Base-by-base conservation (phyloP, 2,888 invertebrate genomes). In the Mythimna lalbum region DNA sequence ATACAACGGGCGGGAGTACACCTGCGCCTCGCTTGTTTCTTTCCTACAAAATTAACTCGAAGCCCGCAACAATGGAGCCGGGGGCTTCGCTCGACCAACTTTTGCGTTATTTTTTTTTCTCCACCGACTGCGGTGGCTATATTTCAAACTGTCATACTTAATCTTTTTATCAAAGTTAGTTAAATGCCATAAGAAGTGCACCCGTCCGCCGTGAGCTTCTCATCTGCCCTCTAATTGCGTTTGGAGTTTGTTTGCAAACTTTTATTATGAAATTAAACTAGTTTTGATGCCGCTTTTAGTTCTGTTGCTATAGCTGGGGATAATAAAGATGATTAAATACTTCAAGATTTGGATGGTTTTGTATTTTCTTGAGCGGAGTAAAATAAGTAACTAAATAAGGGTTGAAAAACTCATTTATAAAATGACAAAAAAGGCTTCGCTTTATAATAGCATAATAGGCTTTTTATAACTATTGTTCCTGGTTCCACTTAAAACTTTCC, bases 141-240 rank as follows among this genome's bases (percentile, higher is more conserved):
- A 96, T 96, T 96, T 96, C 96, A 96, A 95, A 95, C 93, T 96
- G 96, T 95, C 96, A 95, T 94, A 95, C 91, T 96, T 96, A 95
- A 96, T 96, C 96, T 96, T 94, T 95, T 96, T 96, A 96, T 96
- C 96, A 95, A 95, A 96, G 94, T 96, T 95, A 93, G 95, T 92
- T 95, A 95, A 95, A 94, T 90, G 93, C 92, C 89, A 89, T 92
- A 93, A 93, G 95, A 92, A 94, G 92, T 94, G 95, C 95, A 95
- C 92, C 94, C 93, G 94, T 92, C 93, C 91, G 90, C 89, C 90
- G 88, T 85, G 89, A 87, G 89, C 90, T 88, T 86, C 89, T 93
- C 93, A 91, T 94, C 94, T 92, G 91, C 90, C 90, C 90, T 89
- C 91, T 94, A 95, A 95, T 95, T 95, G 92, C 92, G 90, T 94